Evolutionary conservation across 2,888 invertebrate genomes (phyloP).

Genomic region (Cataglyphis cursor): DNA sequence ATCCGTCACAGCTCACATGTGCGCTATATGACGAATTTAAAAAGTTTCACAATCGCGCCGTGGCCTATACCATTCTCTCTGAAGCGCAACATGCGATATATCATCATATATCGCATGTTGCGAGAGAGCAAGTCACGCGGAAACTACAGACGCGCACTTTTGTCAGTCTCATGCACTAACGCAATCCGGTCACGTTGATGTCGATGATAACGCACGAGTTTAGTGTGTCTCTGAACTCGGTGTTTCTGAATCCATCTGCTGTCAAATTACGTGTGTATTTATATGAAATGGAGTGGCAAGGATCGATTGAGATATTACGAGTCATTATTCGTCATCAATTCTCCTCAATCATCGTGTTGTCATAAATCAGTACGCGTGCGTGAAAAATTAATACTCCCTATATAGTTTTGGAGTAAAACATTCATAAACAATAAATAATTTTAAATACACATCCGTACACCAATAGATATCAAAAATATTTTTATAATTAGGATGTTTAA

Average conservation of each 20-base stretch:
- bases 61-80: not conserved
- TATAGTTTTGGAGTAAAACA: not conserved
- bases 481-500: not conserved
- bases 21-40: conserved; percentile 23
- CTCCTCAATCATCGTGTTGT: not conserved
- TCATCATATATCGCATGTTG: conserved; percentile 2
- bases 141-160: not conserved
- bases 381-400: not conserved
- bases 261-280: not conserved
- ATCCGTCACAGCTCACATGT: not conserved
- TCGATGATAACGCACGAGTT: conserved; percentile 26
- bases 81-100: not conserved
- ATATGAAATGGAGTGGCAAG: not conserved
- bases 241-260: not conserved
- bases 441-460: not conserved
- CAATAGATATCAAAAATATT: not conserved
- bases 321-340: not conserved
- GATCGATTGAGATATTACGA: not conserved
- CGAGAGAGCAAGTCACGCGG: conserved; percentile 4
- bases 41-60: not conserved
- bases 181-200: conserved; percentile 15
- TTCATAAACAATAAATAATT: not conserved
- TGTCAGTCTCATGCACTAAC: not conserved
- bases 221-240: not conserved
- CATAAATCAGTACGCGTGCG: not conserved